Evolutionary conservation across 2,888 invertebrate species (phyloP), one percentile per base, ranked within the genome.

Genomic region (Cacoxenus indagator): DNA sequence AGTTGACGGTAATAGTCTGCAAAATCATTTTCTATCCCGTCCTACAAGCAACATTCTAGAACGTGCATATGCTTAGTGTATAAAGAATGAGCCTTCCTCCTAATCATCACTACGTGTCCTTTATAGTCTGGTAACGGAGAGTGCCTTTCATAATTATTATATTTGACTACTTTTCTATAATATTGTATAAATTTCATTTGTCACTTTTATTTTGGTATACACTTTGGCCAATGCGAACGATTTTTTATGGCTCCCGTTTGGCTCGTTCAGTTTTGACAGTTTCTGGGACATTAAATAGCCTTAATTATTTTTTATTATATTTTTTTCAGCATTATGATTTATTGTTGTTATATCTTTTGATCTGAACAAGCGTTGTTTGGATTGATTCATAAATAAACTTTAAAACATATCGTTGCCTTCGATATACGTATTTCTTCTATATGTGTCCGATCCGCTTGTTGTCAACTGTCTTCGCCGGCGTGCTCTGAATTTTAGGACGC

Each of bases 341-440:
- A 81, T 78, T 54, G 46, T 29, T 70, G 22, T 26, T 37, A 43
- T 22, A 64, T 69, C 76, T 75, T 82, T 81, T 81, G 81, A 81
- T 81, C 78, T 78, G 74, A 71, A 73, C 70, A 75, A 59, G 69
- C 75, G 69, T 62, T 67, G 64, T 71, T 72, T 68, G 65, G 78
- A 77, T 67, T n/a, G n/a, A n/a, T 79, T 83, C 1, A 37, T 37
- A 66, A 67, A 66, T 45, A 61, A 71, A 79, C 81, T 80, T 83
- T 74, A 61, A 78, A 69, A 81, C 70, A 73, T 71, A 77, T 64
- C 77, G 82, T 78, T 78, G 70, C 70, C 67, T 72, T 73, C 37
- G 14, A 37, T 37, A 19, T 19, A n/a, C 51, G 9, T 17, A 51
- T 51, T 37, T 19, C 51, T 51, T 57, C 17, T 29, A 29, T 3